Percentiles rank a stretch among this genome's conserved stretches.
Evolutionary conservation across 2,888 invertebrate genomes (phyloP).

Genomic region (Cotesia congregata): DNA sequence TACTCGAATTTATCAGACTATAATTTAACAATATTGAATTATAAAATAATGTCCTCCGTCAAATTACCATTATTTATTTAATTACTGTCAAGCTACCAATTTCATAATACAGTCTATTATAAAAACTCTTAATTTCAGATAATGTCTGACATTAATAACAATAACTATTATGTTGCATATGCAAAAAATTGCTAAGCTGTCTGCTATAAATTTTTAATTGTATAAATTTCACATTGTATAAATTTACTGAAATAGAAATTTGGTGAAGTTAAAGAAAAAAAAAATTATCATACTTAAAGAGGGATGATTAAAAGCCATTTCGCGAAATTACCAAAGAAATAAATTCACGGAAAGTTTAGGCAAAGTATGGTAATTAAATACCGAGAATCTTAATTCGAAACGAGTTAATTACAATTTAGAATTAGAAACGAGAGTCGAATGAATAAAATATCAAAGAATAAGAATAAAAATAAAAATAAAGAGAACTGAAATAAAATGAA

Average conservation of each 20-base stretch:
- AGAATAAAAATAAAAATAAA: constrained; percentile 8
- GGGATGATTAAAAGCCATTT: background rate
- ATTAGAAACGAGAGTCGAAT: background rate
- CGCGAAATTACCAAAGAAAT: background rate
- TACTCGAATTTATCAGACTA: background rate
- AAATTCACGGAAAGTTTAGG: background rate
- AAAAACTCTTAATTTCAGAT: background rate
- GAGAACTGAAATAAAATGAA: background rate
- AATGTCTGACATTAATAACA: background rate
- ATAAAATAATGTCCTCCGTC: background rate
- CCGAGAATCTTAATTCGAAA: background rate
- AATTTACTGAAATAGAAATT: background rate
- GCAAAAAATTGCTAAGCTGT: background rate
- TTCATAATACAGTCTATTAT: background rate
- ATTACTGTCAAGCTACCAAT: no score
- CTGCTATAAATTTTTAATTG: no score
- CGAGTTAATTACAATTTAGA: constrained; percentile 33
- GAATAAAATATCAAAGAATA: background rate
- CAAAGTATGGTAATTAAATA: background rate
- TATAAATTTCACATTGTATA: background rate
- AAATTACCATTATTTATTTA: background rate
- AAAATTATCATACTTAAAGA: background rate
- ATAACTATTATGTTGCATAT: background rate
- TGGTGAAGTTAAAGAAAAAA: background rate
- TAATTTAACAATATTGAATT: background rate